Evolutionary conservation across 2,113 vertebrate genomes (phyloP).

Genomic region (Epinephelus cyanopodus): DNA sequence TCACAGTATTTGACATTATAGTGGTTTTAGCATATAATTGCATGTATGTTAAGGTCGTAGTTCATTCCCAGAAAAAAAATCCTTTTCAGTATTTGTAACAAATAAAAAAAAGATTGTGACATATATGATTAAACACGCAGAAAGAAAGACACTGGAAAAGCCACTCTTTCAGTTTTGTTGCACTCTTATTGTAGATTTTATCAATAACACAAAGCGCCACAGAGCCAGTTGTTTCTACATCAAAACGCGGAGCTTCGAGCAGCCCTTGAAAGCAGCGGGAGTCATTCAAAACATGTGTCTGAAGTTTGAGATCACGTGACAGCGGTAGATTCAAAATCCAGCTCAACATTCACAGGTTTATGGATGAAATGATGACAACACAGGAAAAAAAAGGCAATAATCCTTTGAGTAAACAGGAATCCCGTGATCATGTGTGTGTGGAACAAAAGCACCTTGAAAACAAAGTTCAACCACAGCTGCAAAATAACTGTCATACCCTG

Average conservation of each 20-base stretch:
- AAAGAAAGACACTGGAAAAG: no score
- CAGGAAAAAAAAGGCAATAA: background rate
- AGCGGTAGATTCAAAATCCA: conserved; percentile 66
- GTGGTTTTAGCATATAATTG: background rate
- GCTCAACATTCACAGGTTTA: conserved; percentile 5
- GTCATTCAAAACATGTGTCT: conserved; percentile 60
- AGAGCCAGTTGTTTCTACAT: background rate
- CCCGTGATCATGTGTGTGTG: background rate
- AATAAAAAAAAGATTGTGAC: background rate
- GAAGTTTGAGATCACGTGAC: conserved; percentile 13
- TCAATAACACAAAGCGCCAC: no score
- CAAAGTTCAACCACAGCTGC: background rate
- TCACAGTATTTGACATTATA: background rate
- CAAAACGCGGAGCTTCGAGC: background rate
- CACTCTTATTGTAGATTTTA: no score
- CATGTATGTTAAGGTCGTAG: no score
- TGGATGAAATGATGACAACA: conserved; percentile 4
- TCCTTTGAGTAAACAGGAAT: background rate
- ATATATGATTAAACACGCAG: no score
- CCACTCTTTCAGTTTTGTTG: background rate
- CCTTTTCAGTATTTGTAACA: background rate
- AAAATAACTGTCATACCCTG: background rate
- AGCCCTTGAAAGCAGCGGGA: conserved; percentile 50
- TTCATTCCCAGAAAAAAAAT: background rate
- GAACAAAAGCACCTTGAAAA: background rate